These are phyloP conservation scores for Dione juno DNA, from an alignment of 2,888 invertebrate genomes.

Conservation along the genomic window DNA sequence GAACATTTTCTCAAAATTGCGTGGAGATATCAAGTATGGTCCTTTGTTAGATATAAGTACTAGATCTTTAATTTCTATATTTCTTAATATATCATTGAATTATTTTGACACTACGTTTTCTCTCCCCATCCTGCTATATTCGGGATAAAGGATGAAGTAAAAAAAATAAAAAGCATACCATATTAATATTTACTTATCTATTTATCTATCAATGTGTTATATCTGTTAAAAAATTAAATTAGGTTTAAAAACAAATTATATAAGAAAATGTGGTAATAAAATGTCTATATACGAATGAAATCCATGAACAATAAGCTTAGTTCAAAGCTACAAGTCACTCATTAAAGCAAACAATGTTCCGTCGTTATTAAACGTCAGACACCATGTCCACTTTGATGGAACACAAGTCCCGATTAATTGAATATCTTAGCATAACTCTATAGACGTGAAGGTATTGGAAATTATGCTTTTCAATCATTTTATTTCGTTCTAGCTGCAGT, in stretches of 20 bases:
- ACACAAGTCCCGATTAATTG: slow-evolving; percentile 2
- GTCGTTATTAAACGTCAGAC: slow-evolving; percentile 8
- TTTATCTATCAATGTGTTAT: too few species aligned
- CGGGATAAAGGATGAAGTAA: too few species aligned
- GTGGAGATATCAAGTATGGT: too few species aligned
- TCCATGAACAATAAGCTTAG: neutral
- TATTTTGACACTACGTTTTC: too few species aligned
- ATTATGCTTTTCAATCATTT: neutral
- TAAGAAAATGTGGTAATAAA: neutral
- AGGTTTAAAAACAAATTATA: neutral
- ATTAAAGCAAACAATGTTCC: slow-evolving; percentile 5
- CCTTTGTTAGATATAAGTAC: too few species aligned
- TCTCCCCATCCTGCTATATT: too few species aligned
- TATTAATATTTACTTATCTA: too few species aligned
- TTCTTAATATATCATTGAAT: too few species aligned
- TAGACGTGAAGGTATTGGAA: neutral
- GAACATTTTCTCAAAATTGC: too few species aligned
- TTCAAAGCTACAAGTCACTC: slow-evolving; percentile 8
- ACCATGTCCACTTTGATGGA: slow-evolving; percentile 11
- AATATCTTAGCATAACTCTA: slow-evolving; percentile 6
- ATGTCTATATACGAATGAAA: neutral
- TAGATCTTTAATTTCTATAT: too few species aligned
- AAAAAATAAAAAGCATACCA: too few species aligned
- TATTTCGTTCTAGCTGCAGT: neutral
- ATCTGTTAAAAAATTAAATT: too few species aligned